A percentile compares a stretch with the other conserved stretches of the same genome.
These are phyloP conservation scores for Clarias batrachus DNA, from an alignment of 2,113 vertebrate species.

Conservation along the genomic window DNA sequence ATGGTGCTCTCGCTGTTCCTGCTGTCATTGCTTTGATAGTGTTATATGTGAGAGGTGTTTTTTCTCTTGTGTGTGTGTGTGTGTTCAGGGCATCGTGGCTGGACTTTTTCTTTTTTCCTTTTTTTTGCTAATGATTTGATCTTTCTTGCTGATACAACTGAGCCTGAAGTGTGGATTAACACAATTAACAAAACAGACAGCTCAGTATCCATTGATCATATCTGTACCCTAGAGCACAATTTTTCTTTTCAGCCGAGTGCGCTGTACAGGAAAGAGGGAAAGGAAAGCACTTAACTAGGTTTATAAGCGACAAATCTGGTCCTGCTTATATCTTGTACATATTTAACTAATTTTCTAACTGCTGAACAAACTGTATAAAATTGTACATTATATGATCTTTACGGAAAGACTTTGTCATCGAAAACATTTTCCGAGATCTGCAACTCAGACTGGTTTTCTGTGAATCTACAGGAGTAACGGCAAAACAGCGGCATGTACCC, in stretches of 20 bases:
- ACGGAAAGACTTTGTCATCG: conserved; percentile 29
- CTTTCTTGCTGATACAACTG: conserved; percentile 39
- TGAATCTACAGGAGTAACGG: conserved; percentile 16
- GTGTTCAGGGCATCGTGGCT: conserved; percentile 57
- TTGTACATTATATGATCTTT: conserved; percentile 38
- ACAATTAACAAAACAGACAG: conserved; percentile 25
- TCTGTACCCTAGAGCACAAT: conserved; percentile 23
- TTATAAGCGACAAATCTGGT: background rate
- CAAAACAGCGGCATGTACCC: conserved; percentile 19
- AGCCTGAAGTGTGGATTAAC: conserved; percentile 40
- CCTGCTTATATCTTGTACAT: conserved; percentile 34
- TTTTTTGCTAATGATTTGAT: conserved; percentile 34
- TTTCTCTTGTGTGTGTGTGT: background rate
- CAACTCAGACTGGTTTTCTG: conserved; percentile 35
- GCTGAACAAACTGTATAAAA: conserved; percentile 34
- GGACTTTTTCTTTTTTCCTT: background rate
- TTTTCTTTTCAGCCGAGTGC: conserved; percentile 12
- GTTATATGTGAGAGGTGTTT: conserved; percentile 43
- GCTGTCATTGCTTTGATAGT: conserved; percentile 86
- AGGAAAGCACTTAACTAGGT: conserved; percentile 3
- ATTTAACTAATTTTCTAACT: conserved; percentile 43
- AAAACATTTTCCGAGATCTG: conserved; percentile 40
- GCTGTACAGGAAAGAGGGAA: background rate
- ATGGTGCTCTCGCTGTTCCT: conserved; percentile 85
- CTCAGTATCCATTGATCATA: conserved; percentile 31